Evolutionary conservation across 2,113 vertebrate species (phyloP), one percentile per base, ranked within the genome.

Genomic region (Platysternon megacephalum): DNA sequence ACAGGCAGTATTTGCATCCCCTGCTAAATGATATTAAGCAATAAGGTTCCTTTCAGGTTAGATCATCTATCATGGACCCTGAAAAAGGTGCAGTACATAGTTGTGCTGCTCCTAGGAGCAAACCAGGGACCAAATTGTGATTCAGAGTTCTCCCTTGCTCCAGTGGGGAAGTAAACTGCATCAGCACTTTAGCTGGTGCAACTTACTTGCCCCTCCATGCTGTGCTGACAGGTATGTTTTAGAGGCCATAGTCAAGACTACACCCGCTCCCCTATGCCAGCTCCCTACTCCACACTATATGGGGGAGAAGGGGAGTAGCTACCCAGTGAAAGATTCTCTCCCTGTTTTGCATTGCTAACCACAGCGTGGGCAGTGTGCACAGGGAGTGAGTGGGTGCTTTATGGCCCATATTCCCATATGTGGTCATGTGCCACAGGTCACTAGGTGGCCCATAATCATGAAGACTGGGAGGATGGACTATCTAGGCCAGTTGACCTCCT

Each of bases 31-130:
- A 49, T 55, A 44, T 44, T 55, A 35, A 76, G 26, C 5, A 21
- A 35, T 0, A 0, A 0, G 0, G 24, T 65, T 39, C 14, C 48
- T 72, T 11, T 65, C 0, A 5, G 49, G 85, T 53, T 1, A 5
- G 68, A n/a, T 13, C 29, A 61, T 29, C 26, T 52, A 2, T 52
- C 61, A 32, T 53, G 74, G 85, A 49, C n/a, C 65, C 12, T 11
- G 39, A 5, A 8, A 5, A 17, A 3, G 5, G 84, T 58, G 48
- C 5, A 2, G 76, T 0, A 44, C 35, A 12, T 2, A 52, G 28
- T 0, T 29, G 51, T 17, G 29, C 87, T 76, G 46, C 42, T 11
- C 79, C 65, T 46, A 11, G 22, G 65, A 48, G 10, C 5, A 35
- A 46, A 21, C 6, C 11, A n/a, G 79, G 56, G 44, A 49, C 22